Evolutionary conservation across 2,888 invertebrate species (phyloP).

Genomic region (Lycia hirtaria): DNA sequence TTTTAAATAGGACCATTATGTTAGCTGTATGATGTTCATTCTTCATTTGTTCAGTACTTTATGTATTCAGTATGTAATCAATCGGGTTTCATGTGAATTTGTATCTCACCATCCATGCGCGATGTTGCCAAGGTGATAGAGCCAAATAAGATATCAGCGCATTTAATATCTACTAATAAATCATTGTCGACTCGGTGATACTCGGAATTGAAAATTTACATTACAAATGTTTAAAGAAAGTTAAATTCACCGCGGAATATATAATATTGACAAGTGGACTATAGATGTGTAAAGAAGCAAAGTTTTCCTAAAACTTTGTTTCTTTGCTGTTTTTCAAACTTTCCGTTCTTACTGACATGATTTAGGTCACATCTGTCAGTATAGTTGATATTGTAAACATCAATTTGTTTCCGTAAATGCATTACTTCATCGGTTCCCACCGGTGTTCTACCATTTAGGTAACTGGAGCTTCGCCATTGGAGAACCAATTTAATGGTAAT

Average conservation of each 20-base stretch:
- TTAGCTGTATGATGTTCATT: too few relatives aligned
- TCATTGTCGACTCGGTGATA: background rate
- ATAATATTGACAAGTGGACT: background rate
- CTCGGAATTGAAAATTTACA: constrained; percentile 1
- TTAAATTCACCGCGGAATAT: background rate
- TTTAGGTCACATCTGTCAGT: background rate
- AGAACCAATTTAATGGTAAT: constrained; percentile 28
- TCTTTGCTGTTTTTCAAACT: background rate
- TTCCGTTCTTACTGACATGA: background rate
- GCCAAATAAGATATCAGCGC: background rate
- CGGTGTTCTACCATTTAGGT: background rate
- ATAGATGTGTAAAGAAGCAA: background rate
- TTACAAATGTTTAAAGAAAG: background rate
- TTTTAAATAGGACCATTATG: background rate
- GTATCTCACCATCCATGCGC: background rate
- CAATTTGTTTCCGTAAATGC: background rate
- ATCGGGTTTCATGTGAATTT: background rate
- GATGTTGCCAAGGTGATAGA: constrained; percentile 12
- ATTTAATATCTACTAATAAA: constrained; percentile 1
- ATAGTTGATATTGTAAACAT: background rate
- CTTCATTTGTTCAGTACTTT: too few relatives aligned
- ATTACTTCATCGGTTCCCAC: constrained; percentile 1
- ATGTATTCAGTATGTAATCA: background rate
- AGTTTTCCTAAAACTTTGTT: background rate
- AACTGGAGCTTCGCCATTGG: constrained; percentile 19